Evolutionary conservation across 2,888 invertebrate genomes (phyloP).

Genomic region (Tetrapedia diversipes): DNA sequence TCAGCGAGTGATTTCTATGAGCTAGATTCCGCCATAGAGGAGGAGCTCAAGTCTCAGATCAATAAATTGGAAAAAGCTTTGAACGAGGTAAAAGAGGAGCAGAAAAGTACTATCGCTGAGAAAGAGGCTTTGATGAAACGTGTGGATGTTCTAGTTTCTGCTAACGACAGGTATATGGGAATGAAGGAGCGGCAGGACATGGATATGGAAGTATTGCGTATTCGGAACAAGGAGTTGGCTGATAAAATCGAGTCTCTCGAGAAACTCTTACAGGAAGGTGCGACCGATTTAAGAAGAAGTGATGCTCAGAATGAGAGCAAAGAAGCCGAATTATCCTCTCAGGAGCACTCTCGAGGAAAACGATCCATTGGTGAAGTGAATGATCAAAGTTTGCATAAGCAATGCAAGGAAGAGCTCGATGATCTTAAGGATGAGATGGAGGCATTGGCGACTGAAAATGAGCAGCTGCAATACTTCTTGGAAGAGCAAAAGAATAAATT

Average conservation of each 20-base stretch:
- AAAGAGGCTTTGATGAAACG: constrained; percentile 88
- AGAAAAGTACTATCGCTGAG: constrained; percentile 87
- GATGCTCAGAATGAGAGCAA: background rate
- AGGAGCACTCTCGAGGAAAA: constrained; percentile 20
- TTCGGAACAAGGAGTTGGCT: constrained; percentile 88
- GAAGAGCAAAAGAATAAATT: constrained; percentile 84
- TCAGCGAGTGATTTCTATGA: constrained; percentile 85
- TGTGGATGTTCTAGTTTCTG: constrained; percentile 89
- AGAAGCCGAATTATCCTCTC: background rate
- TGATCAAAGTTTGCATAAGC: constrained; percentile 52
- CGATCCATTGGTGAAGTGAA: constrained; percentile 29
- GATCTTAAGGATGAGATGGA: constrained; percentile 85
- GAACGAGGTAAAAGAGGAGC: constrained; percentile 85
- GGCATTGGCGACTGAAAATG: constrained; percentile 86
- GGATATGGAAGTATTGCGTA: constrained; percentile 89
- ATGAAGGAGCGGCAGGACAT: constrained; percentile 92
- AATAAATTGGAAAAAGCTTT: constrained; percentile 87
- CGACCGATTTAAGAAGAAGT: background rate
- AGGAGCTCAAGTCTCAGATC: constrained; percentile 90
- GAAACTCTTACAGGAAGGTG: constrained; percentile 65
- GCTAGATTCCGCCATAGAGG: constrained; percentile 91
- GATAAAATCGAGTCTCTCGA: constrained; percentile 86
- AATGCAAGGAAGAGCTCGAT: constrained; percentile 81
- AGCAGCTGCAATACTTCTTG: constrained; percentile 85
- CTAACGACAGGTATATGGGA: constrained; percentile 91